Conservation (phyloP, 2,113 vertebrate genomes). For the Sebastes fasciatus region DNA sequence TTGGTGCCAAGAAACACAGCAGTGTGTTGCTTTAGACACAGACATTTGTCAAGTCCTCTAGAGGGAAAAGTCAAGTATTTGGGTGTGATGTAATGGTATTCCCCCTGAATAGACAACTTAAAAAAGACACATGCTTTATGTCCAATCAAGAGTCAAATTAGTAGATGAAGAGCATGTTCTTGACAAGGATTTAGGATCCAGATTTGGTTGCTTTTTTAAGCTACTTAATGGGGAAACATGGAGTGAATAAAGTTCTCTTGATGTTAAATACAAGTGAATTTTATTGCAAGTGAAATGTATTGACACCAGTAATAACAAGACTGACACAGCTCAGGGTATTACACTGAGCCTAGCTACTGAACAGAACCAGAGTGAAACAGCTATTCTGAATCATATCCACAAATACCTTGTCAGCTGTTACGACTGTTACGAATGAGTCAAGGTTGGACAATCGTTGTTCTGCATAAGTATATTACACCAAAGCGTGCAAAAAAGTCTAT, state of each 20-base stretch:
- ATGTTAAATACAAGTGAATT: conserved; percentile 14
- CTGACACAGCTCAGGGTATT: not conserved
- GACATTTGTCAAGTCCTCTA: conserved; percentile 49
- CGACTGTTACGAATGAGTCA: not conserved
- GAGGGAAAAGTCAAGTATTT: conserved; percentile 59
- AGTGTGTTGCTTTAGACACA: conserved; percentile 43
- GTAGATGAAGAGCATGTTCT: not conserved
- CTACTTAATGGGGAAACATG: conserved; percentile 2
- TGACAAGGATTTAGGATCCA: not conserved
- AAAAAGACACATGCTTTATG: not conserved
- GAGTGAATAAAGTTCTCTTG: not conserved
- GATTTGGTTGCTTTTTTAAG: not conserved
- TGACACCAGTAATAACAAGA: not conserved
- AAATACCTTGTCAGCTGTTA: not conserved
- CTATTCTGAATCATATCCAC: not conserved
- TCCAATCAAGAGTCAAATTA: not conserved
- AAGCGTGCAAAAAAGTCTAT: not conserved
- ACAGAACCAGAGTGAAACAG: not conserved
- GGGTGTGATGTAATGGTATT: conserved; percentile 61
- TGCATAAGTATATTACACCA: not conserved
- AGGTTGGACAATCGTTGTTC: not conserved
- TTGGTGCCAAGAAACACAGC: conserved; percentile 66
- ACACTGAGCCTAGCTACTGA: not conserved
- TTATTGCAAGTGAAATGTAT: conserved; percentile 7
- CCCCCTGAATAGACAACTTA: conserved; percentile 24